These are phyloP conservation scores for Lepidurus packardi DNA, from an alignment of 1,140 invertebrate genomes.

Conservation along the genomic window DNA sequence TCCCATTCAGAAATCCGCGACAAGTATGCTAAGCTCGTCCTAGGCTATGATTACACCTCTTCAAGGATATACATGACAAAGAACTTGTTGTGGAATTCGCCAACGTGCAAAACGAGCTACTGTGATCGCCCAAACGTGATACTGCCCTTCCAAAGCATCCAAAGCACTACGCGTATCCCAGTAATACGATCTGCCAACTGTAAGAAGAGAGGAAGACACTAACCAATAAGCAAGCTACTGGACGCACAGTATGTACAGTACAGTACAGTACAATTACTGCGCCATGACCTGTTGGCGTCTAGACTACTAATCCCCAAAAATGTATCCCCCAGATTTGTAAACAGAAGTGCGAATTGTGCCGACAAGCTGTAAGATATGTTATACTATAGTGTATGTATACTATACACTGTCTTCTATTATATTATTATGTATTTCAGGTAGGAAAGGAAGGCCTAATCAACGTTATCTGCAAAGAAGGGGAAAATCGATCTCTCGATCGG, in stretches of 20 bases:
- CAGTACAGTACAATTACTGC: too few species aligned
- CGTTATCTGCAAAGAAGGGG: background rate
- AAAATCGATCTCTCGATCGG: background rate
- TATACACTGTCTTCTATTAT: too few species aligned
- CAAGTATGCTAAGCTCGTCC: conserved; percentile 14
- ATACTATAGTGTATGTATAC: too few species aligned
- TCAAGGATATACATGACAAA: background rate
- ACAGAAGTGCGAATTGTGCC: background rate
- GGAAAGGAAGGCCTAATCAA: background rate
- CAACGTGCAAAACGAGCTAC: background rate
- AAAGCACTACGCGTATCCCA: background rate
- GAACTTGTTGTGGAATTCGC: conserved; percentile 4
- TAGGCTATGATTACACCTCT: conserved; percentile 12
- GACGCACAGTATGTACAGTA: too few species aligned
- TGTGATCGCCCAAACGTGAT: background rate
- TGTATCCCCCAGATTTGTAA: background rate
- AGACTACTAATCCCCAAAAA: background rate
- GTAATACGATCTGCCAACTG: background rate
- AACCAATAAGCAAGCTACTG: background rate
- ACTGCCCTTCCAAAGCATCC: background rate
- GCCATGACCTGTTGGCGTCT: background rate
- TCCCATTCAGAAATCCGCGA: conserved; percentile 6
- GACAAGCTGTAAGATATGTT: background rate
- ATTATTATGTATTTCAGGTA: background rate
- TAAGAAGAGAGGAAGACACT: background rate